Percentiles rank a stretch among this genome's conserved stretches.
phyloP scores from a whole-genome alignment of 2,113 vertebrate genomes.

The Uropsilus gracilis region DNA sequence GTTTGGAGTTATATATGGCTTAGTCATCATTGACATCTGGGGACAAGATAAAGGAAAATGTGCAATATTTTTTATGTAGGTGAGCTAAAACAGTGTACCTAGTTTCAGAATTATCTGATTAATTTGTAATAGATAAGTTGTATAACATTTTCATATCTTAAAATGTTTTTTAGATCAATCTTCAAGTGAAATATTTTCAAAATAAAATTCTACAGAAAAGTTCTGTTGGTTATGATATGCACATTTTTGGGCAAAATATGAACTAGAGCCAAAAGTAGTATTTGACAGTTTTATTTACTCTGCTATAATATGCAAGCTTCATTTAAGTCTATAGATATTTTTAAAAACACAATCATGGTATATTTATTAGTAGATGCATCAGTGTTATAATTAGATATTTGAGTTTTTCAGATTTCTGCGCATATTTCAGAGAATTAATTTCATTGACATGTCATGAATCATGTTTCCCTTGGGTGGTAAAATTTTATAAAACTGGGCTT shows the following conservation, averaged over 20 bases:
- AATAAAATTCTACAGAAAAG: slow-evolving; percentile 81
- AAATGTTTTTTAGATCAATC: slow-evolving; percentile 79
- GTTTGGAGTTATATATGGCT: slow-evolving; percentile 70
- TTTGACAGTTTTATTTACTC: slow-evolving; percentile 79
- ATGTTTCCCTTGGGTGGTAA: slow-evolving; percentile 50
- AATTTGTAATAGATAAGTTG: slow-evolving; percentile 81
- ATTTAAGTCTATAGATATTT: slow-evolving; percentile 81
- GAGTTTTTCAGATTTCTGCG: slow-evolving; percentile 51
- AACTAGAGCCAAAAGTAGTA: slow-evolving; percentile 57
- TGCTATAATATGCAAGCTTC: slow-evolving; percentile 79
- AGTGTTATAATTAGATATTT: slow-evolving; percentile 57
- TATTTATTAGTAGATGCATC: slow-evolving; percentile 76
- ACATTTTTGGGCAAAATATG: slow-evolving; percentile 74
- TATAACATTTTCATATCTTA: slow-evolving; percentile 79
- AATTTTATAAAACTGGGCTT: slow-evolving; percentile 51
- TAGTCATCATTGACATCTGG: slow-evolving; percentile 60
- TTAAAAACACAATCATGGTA: slow-evolving; percentile 77
- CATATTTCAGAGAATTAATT: slow-evolving; percentile 55
- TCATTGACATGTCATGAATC: slow-evolving; percentile 51
- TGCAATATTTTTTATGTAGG: slow-evolving; percentile 79
- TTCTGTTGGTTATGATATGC: slow-evolving; percentile 69
- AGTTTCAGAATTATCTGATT: slow-evolving; percentile 67
- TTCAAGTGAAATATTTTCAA: slow-evolving; percentile 82
- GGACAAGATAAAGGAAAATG: slow-evolving; percentile 74
- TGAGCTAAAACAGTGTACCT: slow-evolving; percentile 58